Base-by-base conservation (phyloP, 2,888 invertebrate species). In the Slavum lentiscoides region DNA sequence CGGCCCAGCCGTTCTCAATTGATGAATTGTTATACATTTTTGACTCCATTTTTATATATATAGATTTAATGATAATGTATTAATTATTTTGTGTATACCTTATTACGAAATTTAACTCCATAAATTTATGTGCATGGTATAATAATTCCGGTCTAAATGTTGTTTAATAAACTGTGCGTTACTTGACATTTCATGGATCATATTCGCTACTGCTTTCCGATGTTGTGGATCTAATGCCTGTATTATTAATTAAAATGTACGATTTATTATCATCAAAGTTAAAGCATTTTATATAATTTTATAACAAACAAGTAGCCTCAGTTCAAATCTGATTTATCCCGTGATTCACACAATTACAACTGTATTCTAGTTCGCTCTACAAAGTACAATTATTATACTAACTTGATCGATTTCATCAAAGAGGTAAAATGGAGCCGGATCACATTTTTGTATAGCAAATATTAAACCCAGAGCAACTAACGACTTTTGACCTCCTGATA, bases 341-440 rank as follows among this genome's bases (percentile, higher is more conserved):
- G 30, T 30, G n/a, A 59, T 7, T 53, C 8, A n/a, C 49, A 53
- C 5, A 19, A 39, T 49, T n/a, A n/a, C n/a, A n/a, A n/a, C n/a
- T n/a, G n/a, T n/a, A n/a, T n/a, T n/a, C n/a, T n/a, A n/a, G n/a
- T n/a, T n/a, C n/a, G n/a, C n/a, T n/a, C n/a, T n/a, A n/a, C n/a
- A n/a, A n/a, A n/a, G n/a, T n/a, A n/a, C n/a, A n/a, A n/a, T n/a
- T n/a, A n/a, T n/a, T n/a, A n/a, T n/a, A n/a, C 49, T 49, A 49
- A 92, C 92, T 89, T 98, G 98, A 89, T 99, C 99, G 85, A 99
- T 99, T 89, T 99, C 99, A 88, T 99, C 99, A 88, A 99, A 99
- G 72, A 99, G 89, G 88, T 99, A 99, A 89, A 99, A 99, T 0
- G 99, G 99, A 1, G 99, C 99, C 0, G 99, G 99, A 88, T 99